These are phyloP conservation scores for Sebastes itinus DNA, from an alignment of 2,797 vertebrate genomes.

Conservation along the genomic window DNA sequence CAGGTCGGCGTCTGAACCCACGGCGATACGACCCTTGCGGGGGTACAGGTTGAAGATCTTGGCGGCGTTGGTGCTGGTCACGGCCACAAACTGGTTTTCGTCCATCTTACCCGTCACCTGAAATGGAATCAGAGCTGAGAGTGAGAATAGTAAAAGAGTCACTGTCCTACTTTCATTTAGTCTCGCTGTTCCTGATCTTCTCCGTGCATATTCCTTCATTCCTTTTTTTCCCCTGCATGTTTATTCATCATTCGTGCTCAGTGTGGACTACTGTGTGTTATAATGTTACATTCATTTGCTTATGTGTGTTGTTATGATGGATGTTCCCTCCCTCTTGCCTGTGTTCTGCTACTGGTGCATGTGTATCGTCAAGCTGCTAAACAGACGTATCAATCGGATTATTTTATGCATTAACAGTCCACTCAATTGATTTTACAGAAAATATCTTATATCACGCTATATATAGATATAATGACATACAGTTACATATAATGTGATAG, in stretches of 20 bases:
- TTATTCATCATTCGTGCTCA: neutral
- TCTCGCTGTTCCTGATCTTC: neutral
- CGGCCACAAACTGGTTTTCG: slow-evolving; percentile 98
- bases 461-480: neutral
- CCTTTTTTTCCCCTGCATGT: neutral
- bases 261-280: neutral
- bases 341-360: neutral
- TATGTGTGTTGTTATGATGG: neutral
- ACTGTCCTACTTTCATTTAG: neutral
- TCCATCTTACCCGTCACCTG: slow-evolving; percentile 99
- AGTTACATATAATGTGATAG: neutral
- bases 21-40: slow-evolving; percentile 95
- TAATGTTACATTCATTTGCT: neutral
- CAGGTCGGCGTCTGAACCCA: slow-evolving; percentile 96
- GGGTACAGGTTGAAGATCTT: slow-evolving; percentile 99
- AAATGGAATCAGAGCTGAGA: neutral
- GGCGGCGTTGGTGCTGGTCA: slow-evolving; percentile 98
- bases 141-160: neutral
- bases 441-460: neutral
- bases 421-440: neutral
- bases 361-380: too few species aligned
- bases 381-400: neutral
- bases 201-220: neutral
- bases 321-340: too few species aligned
- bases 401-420: neutral